A percentile compares a stretch with the other conserved stretches of the same genome.
Evolutionary conservation across 1,140 invertebrate genomes (phyloP).

Genomic region (Drosophila novamexicana): DNA sequence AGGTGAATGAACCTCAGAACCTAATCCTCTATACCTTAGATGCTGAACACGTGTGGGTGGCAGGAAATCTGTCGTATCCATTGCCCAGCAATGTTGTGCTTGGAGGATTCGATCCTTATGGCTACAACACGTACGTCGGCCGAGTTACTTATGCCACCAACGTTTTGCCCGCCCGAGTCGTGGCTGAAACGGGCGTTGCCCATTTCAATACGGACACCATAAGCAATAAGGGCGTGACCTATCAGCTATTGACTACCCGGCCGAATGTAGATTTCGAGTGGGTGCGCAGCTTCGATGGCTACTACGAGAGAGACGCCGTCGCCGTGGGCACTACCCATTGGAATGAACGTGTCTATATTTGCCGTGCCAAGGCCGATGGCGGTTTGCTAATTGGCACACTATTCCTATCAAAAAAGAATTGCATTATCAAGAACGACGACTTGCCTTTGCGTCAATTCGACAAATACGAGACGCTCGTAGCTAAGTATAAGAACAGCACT

Average conservation of each 20-base stretch:
- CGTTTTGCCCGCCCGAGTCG: conserved; percentile 31
- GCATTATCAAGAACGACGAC: conserved; percentile 19
- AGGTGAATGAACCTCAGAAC: background rate
- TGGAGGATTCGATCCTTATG: conserved; percentile 35
- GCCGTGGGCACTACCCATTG: conserved; percentile 31
- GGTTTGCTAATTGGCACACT: conserved; percentile 33
- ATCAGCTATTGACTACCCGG: conserved; percentile 11
- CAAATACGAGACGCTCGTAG: conserved; percentile 38
- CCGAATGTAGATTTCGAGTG: conserved; percentile 1
- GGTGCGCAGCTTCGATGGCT: conserved; percentile 36
- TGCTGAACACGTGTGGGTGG: conserved; percentile 8
- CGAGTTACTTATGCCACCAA: background rate
- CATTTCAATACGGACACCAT: conserved; percentile 16
- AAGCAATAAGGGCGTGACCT: background rate
- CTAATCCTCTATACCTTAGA: background rate
- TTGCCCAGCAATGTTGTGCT: conserved; percentile 16
- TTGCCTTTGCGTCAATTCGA: conserved; percentile 14
- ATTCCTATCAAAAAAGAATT: background rate
- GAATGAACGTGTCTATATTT: conserved; percentile 40
- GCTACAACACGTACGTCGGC: conserved; percentile 38
- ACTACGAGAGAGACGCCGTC: conserved; percentile 16
- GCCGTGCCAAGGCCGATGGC: conserved; percentile 24
- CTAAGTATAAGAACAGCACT: background rate
- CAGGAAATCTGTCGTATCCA: conserved; percentile 22
- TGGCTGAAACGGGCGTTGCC: conserved; percentile 24